Base-by-base conservation (phyloP, 2,113 vertebrate genomes). In the Dromaius novaehollandiae region DNA sequence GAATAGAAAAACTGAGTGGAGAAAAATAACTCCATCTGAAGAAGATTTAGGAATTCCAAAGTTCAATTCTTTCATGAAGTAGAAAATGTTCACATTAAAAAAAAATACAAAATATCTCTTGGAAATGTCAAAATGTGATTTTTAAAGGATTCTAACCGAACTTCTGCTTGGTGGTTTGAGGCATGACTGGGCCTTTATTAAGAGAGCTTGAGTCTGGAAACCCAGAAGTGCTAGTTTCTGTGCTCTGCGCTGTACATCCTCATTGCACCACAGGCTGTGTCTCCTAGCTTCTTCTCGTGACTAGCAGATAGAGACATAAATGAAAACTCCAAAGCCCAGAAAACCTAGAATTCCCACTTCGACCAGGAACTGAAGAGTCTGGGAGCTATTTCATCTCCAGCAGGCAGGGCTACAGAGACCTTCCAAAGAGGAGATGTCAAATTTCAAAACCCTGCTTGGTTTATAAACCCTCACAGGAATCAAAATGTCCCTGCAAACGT, bases 81-180 rank as follows among this genome's bases (percentile, higher is more conserved):
- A 44, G 25, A 4, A 6, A 42, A 63, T 82, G 56, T 78, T 79
- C 9, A 5, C 3, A 58, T 24, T 1, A 6, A 15, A 13, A 56
- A 66, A 40, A 48, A 48, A 2, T 21, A 11, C 11, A 26, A 61
- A 0, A 21, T 13, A 26, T 0, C 1, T 9, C 21, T 53, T 66
- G 8, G 11, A 90, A 81, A 63, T 42, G 3, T 63, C 6, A 51
- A 77, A 83, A 61, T 17, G 3, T 34, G 26, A 7, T 83, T 86
- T 80, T 82, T 77, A 74, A 65, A 70, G 7, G 11, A n/a, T 78
- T 75, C 12, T 66, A 30, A 5, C 13, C 0, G 1, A 78, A 55
- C 7, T 51, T n/a, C n/a, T 38, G n/a, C 24, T 65, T 53, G 14
- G 17, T 48, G 4, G 6, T 40, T 21, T 70, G 42, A 44, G 17